Conservation (phyloP, 2,888 invertebrate genomes). For the Danaus chrysippus region DNA sequence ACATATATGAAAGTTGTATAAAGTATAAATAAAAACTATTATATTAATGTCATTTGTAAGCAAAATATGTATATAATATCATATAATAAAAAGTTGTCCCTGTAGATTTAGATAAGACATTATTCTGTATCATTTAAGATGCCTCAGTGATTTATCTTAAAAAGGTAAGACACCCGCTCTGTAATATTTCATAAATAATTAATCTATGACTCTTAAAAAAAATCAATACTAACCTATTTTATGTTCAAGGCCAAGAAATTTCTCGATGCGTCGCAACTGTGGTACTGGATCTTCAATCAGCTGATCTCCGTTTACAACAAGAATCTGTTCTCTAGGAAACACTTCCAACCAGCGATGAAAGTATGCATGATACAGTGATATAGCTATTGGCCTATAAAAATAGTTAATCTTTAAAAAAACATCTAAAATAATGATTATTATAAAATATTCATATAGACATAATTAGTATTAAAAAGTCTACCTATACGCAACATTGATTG, state of each 20-base stretch:
- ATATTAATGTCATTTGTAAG: too few relatives aligned
- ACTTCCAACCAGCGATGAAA: conserved; percentile 95
- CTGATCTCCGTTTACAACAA: conserved; percentile 96
- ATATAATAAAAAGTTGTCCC: too few relatives aligned
- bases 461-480: conserved; percentile 29
- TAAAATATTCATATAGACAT: background rate
- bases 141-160: too few relatives aligned
- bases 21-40: too few relatives aligned
- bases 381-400: conserved; percentile 83
- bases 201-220: too few relatives aligned
- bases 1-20: background rate
- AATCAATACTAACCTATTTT: conserved; percentile 62
- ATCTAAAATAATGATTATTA: background rate
- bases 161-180: too few relatives aligned
- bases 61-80: too few relatives aligned
- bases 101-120: too few relatives aligned
- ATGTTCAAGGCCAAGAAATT: conserved; percentile 87
- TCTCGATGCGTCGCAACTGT: conserved; percentile 91
- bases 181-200: too few relatives aligned
- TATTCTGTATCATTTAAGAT: too few relatives aligned
- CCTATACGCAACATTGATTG: conserved; percentile 89
- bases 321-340: conserved; percentile 93
- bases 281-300: conserved; percentile 94
- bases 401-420: conserved; percentile 21
- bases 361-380: conserved; percentile 95